Evolutionary conservation across 2,113 vertebrate species (phyloP).

Genomic region (Syngnathus scovelli): DNA sequence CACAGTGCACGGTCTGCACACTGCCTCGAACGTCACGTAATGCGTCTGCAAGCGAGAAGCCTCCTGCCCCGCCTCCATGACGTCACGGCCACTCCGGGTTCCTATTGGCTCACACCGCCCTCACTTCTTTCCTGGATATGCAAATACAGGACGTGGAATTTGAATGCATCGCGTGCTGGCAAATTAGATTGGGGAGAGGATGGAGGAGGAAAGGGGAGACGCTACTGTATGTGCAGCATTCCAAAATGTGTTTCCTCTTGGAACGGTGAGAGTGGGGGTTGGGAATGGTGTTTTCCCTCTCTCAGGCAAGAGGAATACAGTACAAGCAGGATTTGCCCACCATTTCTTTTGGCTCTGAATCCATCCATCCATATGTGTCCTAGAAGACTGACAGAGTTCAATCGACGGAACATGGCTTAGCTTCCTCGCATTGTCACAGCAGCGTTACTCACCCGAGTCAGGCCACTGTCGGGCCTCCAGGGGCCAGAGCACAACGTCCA

Average conservation of each 20-base stretch:
- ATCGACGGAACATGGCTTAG: background rate
- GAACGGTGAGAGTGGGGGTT: constrained; percentile 44
- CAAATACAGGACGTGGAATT: constrained; percentile 28
- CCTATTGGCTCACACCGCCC: background rate
- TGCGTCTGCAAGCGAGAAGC: background rate
- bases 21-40: constrained; percentile 1
- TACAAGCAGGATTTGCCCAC: background rate
- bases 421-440: background rate
- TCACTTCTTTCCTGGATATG: background rate
- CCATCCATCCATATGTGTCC: background rate
- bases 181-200: constrained; percentile 37
- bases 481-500: background rate
- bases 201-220: constrained; percentile 1
- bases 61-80: constrained; percentile 46
- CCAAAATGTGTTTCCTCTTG: constrained; percentile 57
- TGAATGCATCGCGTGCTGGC: constrained; percentile 53
- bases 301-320: background rate
- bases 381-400: constrained; percentile 3
- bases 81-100: constrained; percentile 44
- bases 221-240: constrained; percentile 59
- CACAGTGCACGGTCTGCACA: constrained; percentile 3
- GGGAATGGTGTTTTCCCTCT: constrained; percentile 22
- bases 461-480: background rate
- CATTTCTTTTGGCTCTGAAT: background rate
- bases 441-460: background rate